Conservation (phyloP, 2,888 invertebrate species). For the Itoplectis maculator region DNA sequence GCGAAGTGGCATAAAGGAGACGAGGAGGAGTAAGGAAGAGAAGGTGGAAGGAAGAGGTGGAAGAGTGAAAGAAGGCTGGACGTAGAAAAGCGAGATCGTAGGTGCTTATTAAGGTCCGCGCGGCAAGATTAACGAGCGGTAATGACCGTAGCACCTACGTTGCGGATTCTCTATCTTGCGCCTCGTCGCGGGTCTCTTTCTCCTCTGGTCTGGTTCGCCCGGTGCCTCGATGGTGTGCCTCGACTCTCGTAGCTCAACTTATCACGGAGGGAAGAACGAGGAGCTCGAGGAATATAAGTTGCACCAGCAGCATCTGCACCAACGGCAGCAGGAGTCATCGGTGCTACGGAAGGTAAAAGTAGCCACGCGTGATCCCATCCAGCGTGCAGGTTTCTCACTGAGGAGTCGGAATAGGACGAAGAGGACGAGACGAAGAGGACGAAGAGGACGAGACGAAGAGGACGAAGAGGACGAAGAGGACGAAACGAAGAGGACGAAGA, state of each 20-base stretch:
- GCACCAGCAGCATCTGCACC: conserved; percentile 21
- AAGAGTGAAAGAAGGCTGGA: conserved; percentile 57
- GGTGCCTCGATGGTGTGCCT: conserved; percentile 6
- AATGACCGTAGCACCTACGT: conserved; percentile 77
- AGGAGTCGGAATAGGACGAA: no score
- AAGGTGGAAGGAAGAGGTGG: conserved; percentile 50
- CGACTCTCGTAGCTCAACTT: conserved; percentile 48
- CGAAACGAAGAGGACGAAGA: not conserved
- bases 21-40: conserved; percentile 42
- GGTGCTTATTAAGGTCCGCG: conserved; percentile 77
- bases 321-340: conserved; percentile 12
- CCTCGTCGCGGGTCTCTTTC: conserved; percentile 44
- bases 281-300: conserved; percentile 13
- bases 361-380: conserved; percentile 44
- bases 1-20: conserved; percentile 38
- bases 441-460: not conserved
- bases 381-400: conserved; percentile 21
- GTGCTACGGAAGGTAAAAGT: conserved; percentile 26
- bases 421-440: not conserved
- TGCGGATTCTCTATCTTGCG: conserved; percentile 61
- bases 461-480: not conserved
- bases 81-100: conserved; percentile 69
- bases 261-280: conserved; percentile 37
- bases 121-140: conserved; percentile 77
- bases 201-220: not conserved